Percentiles rank a stretch among this genome's conserved stretches.
These are phyloP conservation scores for Tangara arthus DNA, from an alignment of 2,797 vertebrate genomes.

Conservation along the genomic window DNA sequence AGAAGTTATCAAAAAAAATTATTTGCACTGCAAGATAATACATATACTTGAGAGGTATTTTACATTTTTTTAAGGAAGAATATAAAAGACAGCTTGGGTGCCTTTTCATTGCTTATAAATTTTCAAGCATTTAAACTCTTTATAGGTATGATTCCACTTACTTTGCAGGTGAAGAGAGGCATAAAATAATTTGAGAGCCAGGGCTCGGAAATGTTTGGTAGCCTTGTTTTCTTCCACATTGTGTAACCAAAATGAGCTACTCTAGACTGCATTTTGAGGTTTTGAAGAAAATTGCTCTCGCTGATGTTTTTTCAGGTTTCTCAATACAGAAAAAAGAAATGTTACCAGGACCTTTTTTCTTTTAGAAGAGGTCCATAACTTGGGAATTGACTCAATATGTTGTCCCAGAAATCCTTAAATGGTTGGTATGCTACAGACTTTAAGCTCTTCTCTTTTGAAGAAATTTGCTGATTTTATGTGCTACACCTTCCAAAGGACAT, in stretches of 20 bases:
- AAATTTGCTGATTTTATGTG: neutral
- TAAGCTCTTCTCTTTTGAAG: neutral
- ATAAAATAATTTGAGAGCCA: neutral
- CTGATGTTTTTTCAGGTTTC: neutral
- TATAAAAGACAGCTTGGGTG: neutral
- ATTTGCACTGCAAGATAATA: neutral
- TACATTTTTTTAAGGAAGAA: neutral
- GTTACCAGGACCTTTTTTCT: neutral
- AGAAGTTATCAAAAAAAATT: neutral
- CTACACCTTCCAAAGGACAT: neutral
- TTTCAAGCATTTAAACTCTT: neutral
- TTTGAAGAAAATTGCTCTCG: neutral
- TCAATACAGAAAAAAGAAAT: neutral
- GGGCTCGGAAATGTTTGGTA: accelerated
- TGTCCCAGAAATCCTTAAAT: neutral
- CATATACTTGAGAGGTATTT: neutral
- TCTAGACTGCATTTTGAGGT: neutral
- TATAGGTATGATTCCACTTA: neutral
- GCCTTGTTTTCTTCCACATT: neutral
- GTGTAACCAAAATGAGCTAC: neutral
- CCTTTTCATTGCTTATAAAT: neutral
- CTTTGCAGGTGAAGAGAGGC: neutral
- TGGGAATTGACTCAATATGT: neutral
- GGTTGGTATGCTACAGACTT: neutral
- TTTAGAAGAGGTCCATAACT: neutral